phyloP scores from a whole-genome alignment of 1,140 invertebrate genomes.

The Polypedilum pembai region DNA sequence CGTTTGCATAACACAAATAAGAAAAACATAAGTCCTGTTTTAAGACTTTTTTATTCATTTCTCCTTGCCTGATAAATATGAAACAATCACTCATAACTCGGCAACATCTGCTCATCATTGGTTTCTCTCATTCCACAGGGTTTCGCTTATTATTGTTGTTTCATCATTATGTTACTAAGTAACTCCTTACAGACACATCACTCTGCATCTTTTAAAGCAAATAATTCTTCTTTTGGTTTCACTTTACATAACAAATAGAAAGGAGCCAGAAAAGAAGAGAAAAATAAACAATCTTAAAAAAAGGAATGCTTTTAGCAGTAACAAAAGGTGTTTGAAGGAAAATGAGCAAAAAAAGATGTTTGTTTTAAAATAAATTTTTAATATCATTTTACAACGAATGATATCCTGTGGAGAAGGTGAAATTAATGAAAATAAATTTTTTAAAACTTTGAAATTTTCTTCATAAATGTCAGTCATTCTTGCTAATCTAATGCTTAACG shows the following conservation, averaged over 20 bases:
- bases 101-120: background rate
- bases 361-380: constrained; percentile 7
- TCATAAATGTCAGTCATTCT: too few relatives aligned
- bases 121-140: background rate
- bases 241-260: background rate
- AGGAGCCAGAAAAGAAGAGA: background rate
- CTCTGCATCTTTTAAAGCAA: background rate
- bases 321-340: background rate
- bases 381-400: background rate
- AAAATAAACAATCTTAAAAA: constrained; percentile 7
- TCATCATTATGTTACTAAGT: background rate
- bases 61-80: background rate
- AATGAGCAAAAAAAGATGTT: background rate
- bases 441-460: too few relatives aligned
- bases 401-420: too few relatives aligned
- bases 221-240: constrained; percentile 18
- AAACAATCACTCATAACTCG: background rate
- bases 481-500: too few relatives aligned
- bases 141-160: background rate
- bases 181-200: background rate
- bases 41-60: too few relatives aligned
- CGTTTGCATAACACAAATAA: too few relatives aligned
- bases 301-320: background rate
- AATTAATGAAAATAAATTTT: too few relatives aligned
- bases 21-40: too few relatives aligned